Evolutionary conservation across 2,888 invertebrate species (phyloP).

Genomic region (Melanargia galathea): DNA sequence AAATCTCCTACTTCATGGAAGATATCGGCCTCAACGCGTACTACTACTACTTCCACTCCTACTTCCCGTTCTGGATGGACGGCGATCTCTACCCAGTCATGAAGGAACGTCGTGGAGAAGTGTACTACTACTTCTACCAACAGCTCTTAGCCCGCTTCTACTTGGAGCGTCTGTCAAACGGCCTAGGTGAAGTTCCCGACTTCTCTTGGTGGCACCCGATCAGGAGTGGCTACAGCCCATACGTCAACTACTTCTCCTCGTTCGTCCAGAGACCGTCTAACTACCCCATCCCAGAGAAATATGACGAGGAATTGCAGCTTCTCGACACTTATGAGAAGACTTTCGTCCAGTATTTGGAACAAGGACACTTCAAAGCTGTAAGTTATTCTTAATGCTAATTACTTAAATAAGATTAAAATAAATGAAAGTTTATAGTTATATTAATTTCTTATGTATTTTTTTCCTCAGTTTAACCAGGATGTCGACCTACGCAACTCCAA

Average conservation of each 20-base stretch:
- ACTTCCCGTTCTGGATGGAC: slow-evolving; percentile 85
- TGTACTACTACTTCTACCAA: slow-evolving; percentile 85
- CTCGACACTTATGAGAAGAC: slow-evolving; percentile 83
- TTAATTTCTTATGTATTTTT: slow-evolving; percentile 7
- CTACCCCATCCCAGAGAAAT: slow-evolving; percentile 82
- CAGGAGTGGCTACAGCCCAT: slow-evolving; percentile 57
- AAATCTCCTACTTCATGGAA: slow-evolving; percentile 86
- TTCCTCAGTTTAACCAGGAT: slow-evolving; percentile 62
- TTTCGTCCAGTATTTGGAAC: slow-evolving; percentile 74
- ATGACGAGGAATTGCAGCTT: slow-evolving; percentile 74
- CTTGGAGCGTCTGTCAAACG: slow-evolving; percentile 85
- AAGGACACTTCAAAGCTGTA: slow-evolving; percentile 84
- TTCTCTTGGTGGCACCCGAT: slow-evolving; percentile 85
- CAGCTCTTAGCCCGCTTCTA: slow-evolving; percentile 87
- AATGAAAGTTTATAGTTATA: not conserved
- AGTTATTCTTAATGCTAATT: slow-evolving; percentile 53
- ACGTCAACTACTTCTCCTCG: slow-evolving; percentile 47
- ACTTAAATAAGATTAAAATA: not conserved
- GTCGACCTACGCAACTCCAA: slow-evolving; percentile 43
- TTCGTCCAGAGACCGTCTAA: slow-evolving; percentile 58
- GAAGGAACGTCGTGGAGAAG: slow-evolving; percentile 84
- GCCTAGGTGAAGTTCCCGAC: slow-evolving; percentile 82
- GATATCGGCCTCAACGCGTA: slow-evolving; percentile 86
- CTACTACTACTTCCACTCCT: slow-evolving; percentile 85
- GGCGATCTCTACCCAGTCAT: slow-evolving; percentile 70